A percentile compares a stretch with the other conserved stretches of the same genome.
Evolutionary conservation across 2,113 vertebrate genomes (phyloP).

Genomic region (Candoia aspera): DNA sequence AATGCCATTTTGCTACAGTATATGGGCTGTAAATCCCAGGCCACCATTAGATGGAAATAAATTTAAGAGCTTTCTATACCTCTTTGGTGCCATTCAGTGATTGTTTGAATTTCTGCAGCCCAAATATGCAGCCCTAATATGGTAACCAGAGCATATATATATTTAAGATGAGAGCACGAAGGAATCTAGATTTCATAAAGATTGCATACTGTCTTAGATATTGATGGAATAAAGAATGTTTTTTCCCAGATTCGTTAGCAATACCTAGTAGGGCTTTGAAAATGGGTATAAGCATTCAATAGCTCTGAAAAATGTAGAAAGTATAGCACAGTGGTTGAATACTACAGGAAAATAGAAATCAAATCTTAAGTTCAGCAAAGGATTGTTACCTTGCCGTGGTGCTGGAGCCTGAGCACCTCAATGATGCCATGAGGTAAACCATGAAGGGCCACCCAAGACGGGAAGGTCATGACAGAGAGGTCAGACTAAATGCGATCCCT

Average conservation of each 20-base stretch:
- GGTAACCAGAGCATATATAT: too few species aligned
- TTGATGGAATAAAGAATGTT: not conserved
- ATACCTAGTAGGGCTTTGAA: not conserved
- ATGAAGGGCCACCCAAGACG: too few species aligned
- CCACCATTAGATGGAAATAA: not conserved
- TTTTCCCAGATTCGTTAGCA: not conserved
- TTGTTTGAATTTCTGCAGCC: not conserved
- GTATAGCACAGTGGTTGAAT: not conserved
- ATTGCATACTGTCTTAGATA: not conserved
- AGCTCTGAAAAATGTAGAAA: not conserved
- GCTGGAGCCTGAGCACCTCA: too few species aligned
- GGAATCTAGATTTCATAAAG: not conserved
- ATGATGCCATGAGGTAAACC: too few species aligned
- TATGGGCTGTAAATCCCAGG: too few species aligned
- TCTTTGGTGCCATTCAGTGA: not conserved
- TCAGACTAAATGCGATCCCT: too few species aligned
- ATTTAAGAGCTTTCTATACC: not conserved
- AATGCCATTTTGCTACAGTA: not conserved
- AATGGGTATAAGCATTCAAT: not conserved
- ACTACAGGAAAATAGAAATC: not conserved
- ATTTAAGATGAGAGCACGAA: too few species aligned
- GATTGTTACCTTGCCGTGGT: too few species aligned
- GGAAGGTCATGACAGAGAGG: too few species aligned
- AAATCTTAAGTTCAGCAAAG: not conserved
- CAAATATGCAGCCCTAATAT: not conserved